These are phyloP conservation scores for Entomyzon cyanotis DNA, from an alignment of 2,113 vertebrate species.

Conservation along the genomic window DNA sequence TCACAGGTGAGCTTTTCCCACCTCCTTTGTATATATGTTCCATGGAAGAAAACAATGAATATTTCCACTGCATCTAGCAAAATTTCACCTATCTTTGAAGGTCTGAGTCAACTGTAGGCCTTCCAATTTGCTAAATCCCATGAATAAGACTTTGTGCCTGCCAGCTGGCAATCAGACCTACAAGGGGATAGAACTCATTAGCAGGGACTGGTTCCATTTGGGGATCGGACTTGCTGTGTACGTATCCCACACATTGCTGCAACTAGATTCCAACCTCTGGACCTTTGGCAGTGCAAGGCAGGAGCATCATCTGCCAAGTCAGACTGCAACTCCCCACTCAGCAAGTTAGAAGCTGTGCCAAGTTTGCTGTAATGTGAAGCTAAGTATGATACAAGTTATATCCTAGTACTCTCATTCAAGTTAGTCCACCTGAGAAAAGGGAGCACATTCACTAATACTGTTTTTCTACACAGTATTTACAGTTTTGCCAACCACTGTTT, in stretches of 20 bases:
- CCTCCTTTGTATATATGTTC: neutral
- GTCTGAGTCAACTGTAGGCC: neutral
- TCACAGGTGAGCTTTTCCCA: neutral
- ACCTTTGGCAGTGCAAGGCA: neutral
- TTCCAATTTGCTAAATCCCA: neutral
- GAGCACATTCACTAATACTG: neutral
- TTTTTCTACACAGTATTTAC: neutral
- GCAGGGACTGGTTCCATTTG: neutral
- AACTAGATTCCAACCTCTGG: neutral
- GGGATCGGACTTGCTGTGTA: neutral
- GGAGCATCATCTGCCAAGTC: neutral
- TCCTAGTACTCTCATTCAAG: neutral
- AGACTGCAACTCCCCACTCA: neutral
- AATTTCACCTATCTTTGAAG: neutral
- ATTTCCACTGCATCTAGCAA: neutral
- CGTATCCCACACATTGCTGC: neutral
- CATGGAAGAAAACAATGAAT: neutral
- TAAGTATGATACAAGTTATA: neutral
- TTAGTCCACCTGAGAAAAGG: neutral
- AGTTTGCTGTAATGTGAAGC: neutral
- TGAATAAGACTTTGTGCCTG: neutral
- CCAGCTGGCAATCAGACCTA: neutral
- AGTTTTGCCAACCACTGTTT: neutral
- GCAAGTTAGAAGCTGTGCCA: neutral
- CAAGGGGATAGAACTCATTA: neutral